These are phyloP conservation scores for Crocidura indochinensis DNA, from an alignment of 2,797 vertebrate species.

Conservation along the genomic window DNA sequence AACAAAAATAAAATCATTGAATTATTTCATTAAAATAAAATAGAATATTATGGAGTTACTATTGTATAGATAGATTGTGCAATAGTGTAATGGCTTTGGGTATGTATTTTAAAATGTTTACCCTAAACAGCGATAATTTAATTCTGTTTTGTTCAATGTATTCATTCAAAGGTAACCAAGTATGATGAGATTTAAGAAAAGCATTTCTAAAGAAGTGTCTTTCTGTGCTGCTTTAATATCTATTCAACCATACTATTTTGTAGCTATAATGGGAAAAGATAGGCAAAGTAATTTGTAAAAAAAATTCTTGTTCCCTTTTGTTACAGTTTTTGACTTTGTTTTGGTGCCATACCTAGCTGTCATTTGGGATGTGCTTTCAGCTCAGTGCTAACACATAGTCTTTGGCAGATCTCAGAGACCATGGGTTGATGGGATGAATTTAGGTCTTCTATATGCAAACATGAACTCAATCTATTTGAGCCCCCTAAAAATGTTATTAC, in stretches of 20 bases:
- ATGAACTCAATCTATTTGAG: no score
- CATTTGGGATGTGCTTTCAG: no score
- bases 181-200: slow-evolving; percentile 28
- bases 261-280: slow-evolving; percentile 59
- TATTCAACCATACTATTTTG: slow-evolving; percentile 30
- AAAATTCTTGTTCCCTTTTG: slow-evolving; percentile 62
- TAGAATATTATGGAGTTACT: neutral
- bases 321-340: no score
- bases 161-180: slow-evolving; percentile 12
- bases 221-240: slow-evolving; percentile 23
- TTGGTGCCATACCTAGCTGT: no score
- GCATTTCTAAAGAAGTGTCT: slow-evolving; percentile 9
- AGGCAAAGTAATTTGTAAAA: slow-evolving; percentile 55
- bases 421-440: no score
- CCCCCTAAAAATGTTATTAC: slow-evolving; percentile 51
- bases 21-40: neutral
- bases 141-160: slow-evolving; percentile 12
- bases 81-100: neutral
- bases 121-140: slow-evolving; percentile 4
- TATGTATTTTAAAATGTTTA: neutral
- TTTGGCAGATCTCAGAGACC: no score
- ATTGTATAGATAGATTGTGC: neutral
- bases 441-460: no score
- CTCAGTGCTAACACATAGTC: no score
- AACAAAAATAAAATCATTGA: neutral